These are phyloP conservation scores for Leucophenga varia DNA, from an alignment of 1,140 invertebrate species.

Conservation along the genomic window DNA sequence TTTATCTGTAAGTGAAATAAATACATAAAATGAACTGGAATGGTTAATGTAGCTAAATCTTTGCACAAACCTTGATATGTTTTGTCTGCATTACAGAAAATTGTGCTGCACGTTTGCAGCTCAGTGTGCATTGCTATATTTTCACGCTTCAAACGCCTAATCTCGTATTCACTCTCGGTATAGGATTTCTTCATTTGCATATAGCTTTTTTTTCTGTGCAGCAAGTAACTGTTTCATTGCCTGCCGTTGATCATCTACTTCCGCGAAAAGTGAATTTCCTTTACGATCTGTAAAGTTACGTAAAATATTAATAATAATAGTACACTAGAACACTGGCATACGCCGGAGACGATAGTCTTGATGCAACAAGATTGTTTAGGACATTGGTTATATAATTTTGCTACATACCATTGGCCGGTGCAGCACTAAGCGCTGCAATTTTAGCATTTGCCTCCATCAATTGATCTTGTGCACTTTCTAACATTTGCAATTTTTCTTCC, in stretches of 20 bases:
- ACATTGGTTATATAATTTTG: no score
- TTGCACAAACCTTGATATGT: slow-evolving; percentile 39
- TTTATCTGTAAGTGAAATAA: slow-evolving; percentile 28
- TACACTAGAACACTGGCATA: no score
- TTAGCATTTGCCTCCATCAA: slow-evolving; percentile 46
- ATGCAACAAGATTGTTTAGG: no score
- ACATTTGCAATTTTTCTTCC: slow-evolving; percentile 41
- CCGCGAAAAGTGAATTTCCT: slow-evolving; percentile 61
- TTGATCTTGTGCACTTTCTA: slow-evolving; percentile 48
- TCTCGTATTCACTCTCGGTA: slow-evolving; percentile 54
- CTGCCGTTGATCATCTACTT: slow-evolving; percentile 60
- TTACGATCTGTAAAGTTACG: slow-evolving; percentile 33
- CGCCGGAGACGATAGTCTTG: no score
- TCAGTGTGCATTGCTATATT: slow-evolving; percentile 51
- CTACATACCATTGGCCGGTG: slow-evolving; percentile 34
- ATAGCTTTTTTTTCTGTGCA: slow-evolving; percentile 53
- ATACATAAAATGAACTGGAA: no score
- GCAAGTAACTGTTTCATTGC: slow-evolving; percentile 54
- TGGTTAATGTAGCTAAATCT: background rate
- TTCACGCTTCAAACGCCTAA: slow-evolving; percentile 55
- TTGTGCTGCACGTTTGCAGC: slow-evolving; percentile 42
- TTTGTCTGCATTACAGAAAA: slow-evolving; percentile 49
- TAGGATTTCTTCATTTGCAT: slow-evolving; percentile 54
- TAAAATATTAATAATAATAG: no score
- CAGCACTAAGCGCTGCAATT: slow-evolving; percentile 30